These are phyloP conservation scores for Zaprionus taronus DNA, from an alignment of 1,140 invertebrate species.

Conservation along the genomic window DNA sequence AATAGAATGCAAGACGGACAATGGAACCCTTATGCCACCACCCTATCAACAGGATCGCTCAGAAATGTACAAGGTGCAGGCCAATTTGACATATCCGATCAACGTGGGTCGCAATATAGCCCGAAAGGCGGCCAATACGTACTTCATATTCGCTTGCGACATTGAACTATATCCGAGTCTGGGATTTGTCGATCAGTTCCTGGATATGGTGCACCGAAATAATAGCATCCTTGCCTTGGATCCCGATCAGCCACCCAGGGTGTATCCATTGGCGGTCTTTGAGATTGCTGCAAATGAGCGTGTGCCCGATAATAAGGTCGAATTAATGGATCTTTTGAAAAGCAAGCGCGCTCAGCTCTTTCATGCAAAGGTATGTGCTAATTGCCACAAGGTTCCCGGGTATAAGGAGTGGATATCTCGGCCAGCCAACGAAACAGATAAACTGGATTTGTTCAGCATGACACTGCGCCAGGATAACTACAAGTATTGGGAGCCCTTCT, in stretches of 20 bases:
- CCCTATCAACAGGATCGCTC: conserved; percentile 88
- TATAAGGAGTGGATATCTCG: conserved; percentile 91
- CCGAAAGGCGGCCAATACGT: conserved; percentile 90
- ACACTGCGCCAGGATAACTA: conserved; percentile 90
- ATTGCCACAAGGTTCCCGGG: conserved; percentile 94
- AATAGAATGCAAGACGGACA: conserved; percentile 86
- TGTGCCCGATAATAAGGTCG: conserved; percentile 89
- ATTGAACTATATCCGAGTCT: conserved; percentile 94
- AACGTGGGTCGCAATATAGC: conserved; percentile 95
- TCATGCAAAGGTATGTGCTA: conserved; percentile 93
- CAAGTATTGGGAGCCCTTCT: conserved; percentile 95
- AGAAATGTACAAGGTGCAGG: conserved; percentile 90
- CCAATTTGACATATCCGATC: conserved; percentile 93
- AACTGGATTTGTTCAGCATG: conserved; percentile 91
- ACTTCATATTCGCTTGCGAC: conserved; percentile 94
- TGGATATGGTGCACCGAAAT: conserved; percentile 91
- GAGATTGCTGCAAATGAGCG: conserved; percentile 49
- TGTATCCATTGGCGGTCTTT: conserved; percentile 74
- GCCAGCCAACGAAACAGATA: conserved; percentile 85
- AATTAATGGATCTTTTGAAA: conserved; percentile 89
- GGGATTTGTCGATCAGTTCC: conserved; percentile 89
- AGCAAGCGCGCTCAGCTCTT: conserved; percentile 92
- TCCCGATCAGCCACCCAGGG: conserved; percentile 29
- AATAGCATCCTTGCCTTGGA: conserved; percentile 84
- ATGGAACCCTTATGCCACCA: conserved; percentile 76